These are phyloP conservation scores for Galeopsomyia nigrocyanea DNA, from an alignment of 2,888 invertebrate genomes.

Conservation along the genomic window DNA sequence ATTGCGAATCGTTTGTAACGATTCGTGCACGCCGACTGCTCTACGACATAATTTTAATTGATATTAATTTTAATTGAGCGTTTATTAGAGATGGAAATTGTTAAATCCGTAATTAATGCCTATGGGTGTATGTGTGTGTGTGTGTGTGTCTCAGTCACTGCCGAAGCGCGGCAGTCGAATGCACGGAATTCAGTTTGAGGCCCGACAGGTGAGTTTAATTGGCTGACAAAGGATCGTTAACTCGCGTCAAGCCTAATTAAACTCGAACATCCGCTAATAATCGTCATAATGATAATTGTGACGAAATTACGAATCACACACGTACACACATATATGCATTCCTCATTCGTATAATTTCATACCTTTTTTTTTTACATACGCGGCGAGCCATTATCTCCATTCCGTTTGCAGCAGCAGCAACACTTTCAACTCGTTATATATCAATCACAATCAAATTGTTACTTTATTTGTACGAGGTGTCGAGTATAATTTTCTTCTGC, in stretches of 20 bases:
- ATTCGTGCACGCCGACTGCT: no score
- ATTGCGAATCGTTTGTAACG: no score
- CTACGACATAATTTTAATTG: neutral
- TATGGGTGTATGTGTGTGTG: no score
- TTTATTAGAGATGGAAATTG: neutral
- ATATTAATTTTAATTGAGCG: slow-evolving; percentile 12
- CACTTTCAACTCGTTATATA: neutral
- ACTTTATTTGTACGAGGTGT: slow-evolving; percentile 7
- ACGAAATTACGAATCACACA: slow-evolving; percentile 15
- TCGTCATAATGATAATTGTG: slow-evolving; percentile 30
- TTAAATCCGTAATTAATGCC: neutral
- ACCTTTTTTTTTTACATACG: slow-evolving; percentile 14
- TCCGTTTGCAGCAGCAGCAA: slow-evolving; percentile 20
- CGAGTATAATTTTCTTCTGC: slow-evolving; percentile 19
- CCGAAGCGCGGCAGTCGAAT: no score
- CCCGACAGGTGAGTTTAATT: slow-evolving; percentile 18
- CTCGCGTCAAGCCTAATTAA: slow-evolving; percentile 22
- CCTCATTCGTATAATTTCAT: neutral
- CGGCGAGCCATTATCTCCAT: slow-evolving; percentile 24
- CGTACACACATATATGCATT: neutral
- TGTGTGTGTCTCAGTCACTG: neutral
- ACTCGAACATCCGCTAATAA: slow-evolving; percentile 27
- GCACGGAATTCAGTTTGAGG: slow-evolving; percentile 10
- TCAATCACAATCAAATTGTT: slow-evolving; percentile 21
- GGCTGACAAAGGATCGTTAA: slow-evolving; percentile 24